Conservation (phyloP, 1,140 invertebrate species). For the Scaptomyza montana region DNA sequence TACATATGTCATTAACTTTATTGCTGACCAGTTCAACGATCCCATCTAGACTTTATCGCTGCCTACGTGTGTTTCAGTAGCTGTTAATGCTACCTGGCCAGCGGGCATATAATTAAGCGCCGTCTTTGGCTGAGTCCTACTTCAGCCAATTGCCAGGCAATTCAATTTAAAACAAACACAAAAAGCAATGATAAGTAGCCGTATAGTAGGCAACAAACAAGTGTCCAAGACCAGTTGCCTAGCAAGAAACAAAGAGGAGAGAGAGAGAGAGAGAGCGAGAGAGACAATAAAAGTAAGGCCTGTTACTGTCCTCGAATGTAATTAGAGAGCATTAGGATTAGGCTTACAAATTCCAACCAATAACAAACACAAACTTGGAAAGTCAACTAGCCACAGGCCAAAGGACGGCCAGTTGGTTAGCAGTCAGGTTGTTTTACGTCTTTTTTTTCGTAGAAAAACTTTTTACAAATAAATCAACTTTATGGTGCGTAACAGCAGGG, state of each 20-base stretch:
- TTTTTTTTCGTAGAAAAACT: conserved; percentile 5
- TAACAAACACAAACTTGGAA: conserved; percentile 49
- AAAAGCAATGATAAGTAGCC: conserved; percentile 70
- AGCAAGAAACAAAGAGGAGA: not conserved
- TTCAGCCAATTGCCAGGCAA: conserved; percentile 14
- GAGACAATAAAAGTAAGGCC: conserved; percentile 5
- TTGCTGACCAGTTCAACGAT: conserved; percentile 50
- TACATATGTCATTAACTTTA: not conserved
- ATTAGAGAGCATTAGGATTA: conserved; percentile 81
- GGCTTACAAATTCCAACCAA: conserved; percentile 48
- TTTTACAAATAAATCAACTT: conserved; percentile 80
- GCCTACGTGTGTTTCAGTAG: not conserved
- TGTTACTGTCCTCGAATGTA: conserved; percentile 54
- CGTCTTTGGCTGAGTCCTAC: conserved; percentile 47
- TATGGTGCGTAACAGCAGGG: conserved; percentile 54
- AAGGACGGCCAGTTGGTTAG: not conserved
- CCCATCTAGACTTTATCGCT: conserved; percentile 4
- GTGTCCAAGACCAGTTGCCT: conserved; percentile 38
- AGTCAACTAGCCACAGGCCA: conserved; percentile 47
- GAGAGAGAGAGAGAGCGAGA: conserved; percentile 17
- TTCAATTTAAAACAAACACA: conserved; percentile 19
- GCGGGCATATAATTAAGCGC: conserved; percentile 69
- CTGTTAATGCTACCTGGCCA: conserved; percentile 25
- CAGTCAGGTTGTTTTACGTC: not conserved
- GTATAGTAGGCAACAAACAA: conserved; percentile 63